Base-by-base conservation (phyloP, 2,797 vertebrate species). In the Danionella dracula region DNA sequence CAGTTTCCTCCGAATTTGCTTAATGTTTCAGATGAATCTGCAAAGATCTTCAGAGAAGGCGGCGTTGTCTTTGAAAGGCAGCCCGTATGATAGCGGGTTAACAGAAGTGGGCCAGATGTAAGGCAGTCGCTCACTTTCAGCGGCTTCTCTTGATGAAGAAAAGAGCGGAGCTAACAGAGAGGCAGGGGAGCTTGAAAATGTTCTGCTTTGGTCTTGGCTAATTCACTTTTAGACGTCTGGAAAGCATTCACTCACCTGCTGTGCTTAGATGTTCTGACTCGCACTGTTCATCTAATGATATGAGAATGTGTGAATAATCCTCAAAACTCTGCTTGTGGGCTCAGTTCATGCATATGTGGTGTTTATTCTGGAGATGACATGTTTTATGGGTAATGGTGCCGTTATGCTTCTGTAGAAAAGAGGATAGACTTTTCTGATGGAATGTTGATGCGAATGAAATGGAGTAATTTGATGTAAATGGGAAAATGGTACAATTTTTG, bases 31-130 rank as follows among this genome's bases (percentile, higher is more conserved):
- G 48, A 68, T 69, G 67, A 60, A 62, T 82, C 78, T 76, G 73
- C 62, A 62, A 60, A 72, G 45, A 55, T 58, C 78, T 82, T 80
- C 78, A 78, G 75, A 77, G 77, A 74, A 23, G 72, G 72, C 67
- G 73, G 72, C 10, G 49, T 78, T 76, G 68, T 76, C 74, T 82
- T 79, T 82, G 72, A 82, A 81, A 81, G 70, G 68, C 72, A 70
- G 21, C 69, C 76, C 62, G 73, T 78, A 76, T 79, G 78, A 81
- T 74, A 79, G 68, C 73, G 57, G 34, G 34, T 57, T 78, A 77
- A 77, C 79, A 63, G 77, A 79, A 73, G 73, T 72, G 74, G 62
- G 72, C 50, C 71, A 68, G 75, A 82, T 77, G 62, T 66, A 74
- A 74, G 75, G 53, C 46, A 65, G 46, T 73, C 20, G 38, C 66